A percentile compares a stretch with the other conserved stretches of the same genome.
Evolutionary conservation across 1,140 invertebrate genomes (phyloP).

Genomic region (Tetramorium simillimum): DNA sequence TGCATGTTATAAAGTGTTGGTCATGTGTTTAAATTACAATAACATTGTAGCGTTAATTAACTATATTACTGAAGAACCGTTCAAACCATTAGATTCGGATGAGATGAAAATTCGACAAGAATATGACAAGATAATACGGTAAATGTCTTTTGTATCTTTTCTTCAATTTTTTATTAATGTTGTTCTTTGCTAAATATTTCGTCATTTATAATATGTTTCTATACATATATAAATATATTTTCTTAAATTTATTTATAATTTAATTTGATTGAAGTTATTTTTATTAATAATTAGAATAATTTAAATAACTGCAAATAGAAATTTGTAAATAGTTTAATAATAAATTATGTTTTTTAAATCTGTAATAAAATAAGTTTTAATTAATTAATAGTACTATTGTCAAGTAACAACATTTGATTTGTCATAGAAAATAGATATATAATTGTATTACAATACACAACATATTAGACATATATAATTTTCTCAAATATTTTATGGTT

Average conservation of each 20-base stretch:
- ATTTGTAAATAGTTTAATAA: background rate
- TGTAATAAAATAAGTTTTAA: background rate
- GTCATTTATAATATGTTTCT: background rate
- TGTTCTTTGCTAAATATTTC: background rate
- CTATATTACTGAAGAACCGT: conserved; percentile 17
- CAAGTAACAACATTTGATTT: background rate
- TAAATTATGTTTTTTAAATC: background rate
- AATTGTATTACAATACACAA: no score
- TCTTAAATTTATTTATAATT: background rate
- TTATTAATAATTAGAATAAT: no score
- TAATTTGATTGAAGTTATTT: background rate
- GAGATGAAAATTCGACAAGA: conserved; percentile 61
- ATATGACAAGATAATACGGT: conserved; percentile 64
- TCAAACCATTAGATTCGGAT: conserved; percentile 21
- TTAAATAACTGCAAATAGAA: background rate
- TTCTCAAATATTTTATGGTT: background rate
- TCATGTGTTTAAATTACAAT: conserved; percentile 34
- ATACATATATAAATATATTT: background rate
- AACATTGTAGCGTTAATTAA: conserved; percentile 48
- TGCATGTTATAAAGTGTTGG: conserved; percentile 55
- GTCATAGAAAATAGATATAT: background rate
- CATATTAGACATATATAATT: background rate
- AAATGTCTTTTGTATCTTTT: background rate
- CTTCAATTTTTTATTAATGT: background rate
- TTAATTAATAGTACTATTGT: background rate